Evolutionary conservation across 1,140 invertebrate species (phyloP).

Genomic region (Heliconius himera): DNA sequence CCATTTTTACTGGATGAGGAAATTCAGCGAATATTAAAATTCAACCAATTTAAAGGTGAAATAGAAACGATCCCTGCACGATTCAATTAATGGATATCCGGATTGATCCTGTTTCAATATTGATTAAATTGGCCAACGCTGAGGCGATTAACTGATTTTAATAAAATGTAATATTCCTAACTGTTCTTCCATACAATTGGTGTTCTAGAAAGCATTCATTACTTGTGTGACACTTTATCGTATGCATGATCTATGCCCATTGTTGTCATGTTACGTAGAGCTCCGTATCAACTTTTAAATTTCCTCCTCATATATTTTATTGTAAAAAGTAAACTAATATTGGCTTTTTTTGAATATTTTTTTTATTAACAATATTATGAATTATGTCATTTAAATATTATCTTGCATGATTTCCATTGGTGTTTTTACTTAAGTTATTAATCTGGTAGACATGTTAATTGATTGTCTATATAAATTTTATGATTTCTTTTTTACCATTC

Average conservation of each 20-base stretch:
- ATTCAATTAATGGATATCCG: slow-evolving; percentile 40
- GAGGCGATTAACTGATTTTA: slow-evolving; percentile 34
- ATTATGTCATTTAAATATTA: background rate
- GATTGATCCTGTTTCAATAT: slow-evolving; percentile 45
- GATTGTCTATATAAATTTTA: background rate
- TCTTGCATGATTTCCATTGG: background rate
- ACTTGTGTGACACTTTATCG: background rate
- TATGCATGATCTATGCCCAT: background rate
- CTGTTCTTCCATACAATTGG: background rate
- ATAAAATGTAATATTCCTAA: slow-evolving; percentile 25
- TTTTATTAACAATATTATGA: background rate
- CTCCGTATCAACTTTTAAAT: background rate
- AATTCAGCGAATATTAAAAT: slow-evolving; percentile 14
- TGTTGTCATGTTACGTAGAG: background rate
- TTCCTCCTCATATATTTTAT: background rate
- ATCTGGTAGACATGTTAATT: background rate
- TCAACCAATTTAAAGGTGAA: slow-evolving; percentile 32
- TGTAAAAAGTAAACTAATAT: background rate
- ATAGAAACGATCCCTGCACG: slow-evolving; percentile 43
- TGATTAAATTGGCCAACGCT: slow-evolving; percentile 37
- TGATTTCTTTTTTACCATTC: background rate
- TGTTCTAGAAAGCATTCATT: slow-evolving; percentile 1
- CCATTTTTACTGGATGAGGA: slow-evolving; percentile 34
- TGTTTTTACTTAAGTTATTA: background rate
- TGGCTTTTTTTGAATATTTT: background rate